A percentile compares a stretch with the other conserved stretches of the same genome.
phyloP scores from a whole-genome alignment of 1,140 invertebrate species.

The Caenorhabditis brenneri region DNA sequence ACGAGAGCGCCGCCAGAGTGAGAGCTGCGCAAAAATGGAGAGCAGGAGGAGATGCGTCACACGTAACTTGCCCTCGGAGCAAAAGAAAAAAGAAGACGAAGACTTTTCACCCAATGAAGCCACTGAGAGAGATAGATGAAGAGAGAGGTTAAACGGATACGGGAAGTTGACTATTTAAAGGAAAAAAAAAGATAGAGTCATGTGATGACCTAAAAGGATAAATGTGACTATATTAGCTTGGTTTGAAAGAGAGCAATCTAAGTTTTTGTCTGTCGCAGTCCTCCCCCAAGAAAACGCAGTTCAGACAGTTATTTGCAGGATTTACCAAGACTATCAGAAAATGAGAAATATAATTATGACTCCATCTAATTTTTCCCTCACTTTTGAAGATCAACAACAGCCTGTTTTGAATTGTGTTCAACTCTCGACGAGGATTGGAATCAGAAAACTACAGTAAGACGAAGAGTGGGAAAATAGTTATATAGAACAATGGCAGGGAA shows the following conservation, averaged over 20 bases:
- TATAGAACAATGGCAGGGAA: not conserved
- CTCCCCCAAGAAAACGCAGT: too few species aligned
- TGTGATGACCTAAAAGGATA: not conserved
- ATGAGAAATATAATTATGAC: too few species aligned
- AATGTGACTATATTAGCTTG: not conserved
- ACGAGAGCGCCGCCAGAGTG: slow-evolving; percentile 25
- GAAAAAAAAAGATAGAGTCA: not conserved
- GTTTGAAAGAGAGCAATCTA: not conserved
- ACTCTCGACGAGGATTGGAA: too few species aligned
- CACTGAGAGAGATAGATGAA: slow-evolving; percentile 40
- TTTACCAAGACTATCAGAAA: too few species aligned
- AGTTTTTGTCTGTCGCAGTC: too few species aligned
- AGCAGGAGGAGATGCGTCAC: slow-evolving; percentile 39
- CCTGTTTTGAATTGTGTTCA: too few species aligned
- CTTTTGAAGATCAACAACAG: too few species aligned
- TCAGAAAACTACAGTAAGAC: too few species aligned
- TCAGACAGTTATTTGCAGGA: too few species aligned
- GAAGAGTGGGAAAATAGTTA: too few species aligned
- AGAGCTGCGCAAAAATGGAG: slow-evolving; percentile 36
- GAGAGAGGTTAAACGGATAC: slow-evolving; percentile 44
- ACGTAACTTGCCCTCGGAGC: not conserved
- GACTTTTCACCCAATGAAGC: slow-evolving; percentile 28
- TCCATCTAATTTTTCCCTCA: too few species aligned
- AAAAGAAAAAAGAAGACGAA: slow-evolving; percentile 36
- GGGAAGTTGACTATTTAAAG: not conserved